Evolutionary conservation across 2,113 vertebrate species (phyloP), one percentile per base, ranked within the genome.

Genomic region (Burhinus bistriatus): DNA sequence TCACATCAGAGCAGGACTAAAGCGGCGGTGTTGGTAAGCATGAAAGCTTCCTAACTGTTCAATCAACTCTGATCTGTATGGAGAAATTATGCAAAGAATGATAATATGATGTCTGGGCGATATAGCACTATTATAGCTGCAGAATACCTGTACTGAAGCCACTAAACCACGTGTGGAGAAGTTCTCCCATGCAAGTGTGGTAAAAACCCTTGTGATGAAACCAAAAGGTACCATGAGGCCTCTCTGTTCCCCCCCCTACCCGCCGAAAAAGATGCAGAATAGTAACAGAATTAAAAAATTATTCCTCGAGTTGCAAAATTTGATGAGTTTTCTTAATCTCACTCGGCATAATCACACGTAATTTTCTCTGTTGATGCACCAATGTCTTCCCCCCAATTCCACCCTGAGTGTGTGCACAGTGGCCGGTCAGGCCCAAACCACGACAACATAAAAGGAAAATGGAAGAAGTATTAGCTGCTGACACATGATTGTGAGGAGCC

Each of bases 171-270:
- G 68, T 80, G 16, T 55, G 36, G 47, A 86, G 66, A 51, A 75
- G 18, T 25, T 95, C 59, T 93, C 8, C 19, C 44, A 6, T 7
- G 9, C 32, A 25, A 70, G 7, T 44, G 16, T 51, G 21, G 21
- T 54, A 19, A 93, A 93, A 83, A 47, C 49, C 23, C 11, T 16
- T 29, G 72, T 70, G 51, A 18, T 9, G 26, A 45, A 62, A 69
- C 52, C 5, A 54, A 79, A 72, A 51, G 13, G 62, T 40, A 52
- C 38, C 59, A 30, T 9, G 9, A 32, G 38, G 23, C 16, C 45
- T 73, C 12, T 22, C 12, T 38, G 5, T 78, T 45, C 18, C 23
- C 58, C 2, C 2, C 6, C 8, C 5, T 1, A 1, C 2, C 16
- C 15, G 22, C 1, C 5, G 5, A 45, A 47, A 82, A 54, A 79